phyloP scores from a whole-genome alignment of 2,888 invertebrate genomes.

The Ditula angustiorana region DNA sequence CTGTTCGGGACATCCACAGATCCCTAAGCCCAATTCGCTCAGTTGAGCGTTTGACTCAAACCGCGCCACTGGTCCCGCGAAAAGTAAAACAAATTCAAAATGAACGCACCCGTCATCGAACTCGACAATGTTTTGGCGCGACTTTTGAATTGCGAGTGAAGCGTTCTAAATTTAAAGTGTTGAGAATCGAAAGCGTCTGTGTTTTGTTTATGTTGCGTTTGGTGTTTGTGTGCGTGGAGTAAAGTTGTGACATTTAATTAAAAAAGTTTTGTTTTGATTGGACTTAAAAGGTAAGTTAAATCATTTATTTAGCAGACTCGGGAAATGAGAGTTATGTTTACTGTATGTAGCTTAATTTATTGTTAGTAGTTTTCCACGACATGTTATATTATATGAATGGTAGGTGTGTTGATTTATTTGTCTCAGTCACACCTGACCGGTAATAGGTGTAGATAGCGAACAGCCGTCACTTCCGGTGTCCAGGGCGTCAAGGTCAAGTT shows the following conservation, averaged over 20 bases:
- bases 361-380: slow-evolving; percentile 13
- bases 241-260: slow-evolving; percentile 36
- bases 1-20: slow-evolving; percentile 19
- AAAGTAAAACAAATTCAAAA: slow-evolving; percentile 13
- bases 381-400: slow-evolving; percentile 6
- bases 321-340: no score
- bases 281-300: slow-evolving; percentile 30
- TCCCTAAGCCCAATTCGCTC: slow-evolving; percentile 31
- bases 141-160: slow-evolving; percentile 24
- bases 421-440: not conserved
- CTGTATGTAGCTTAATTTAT: not conserved
- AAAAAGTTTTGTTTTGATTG: slow-evolving; percentile 19
- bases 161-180: slow-evolving; percentile 30
- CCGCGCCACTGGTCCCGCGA: slow-evolving; percentile 23
- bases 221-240: slow-evolving; percentile 21
- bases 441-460: slow-evolving; percentile 14
- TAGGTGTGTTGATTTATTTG: slow-evolving; percentile 24
- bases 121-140: slow-evolving; percentile 35
- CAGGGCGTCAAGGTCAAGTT: slow-evolving; percentile 36
- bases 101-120: slow-evolving; percentile 21
- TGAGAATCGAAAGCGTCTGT: slow-evolving; percentile 15
- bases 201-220: slow-evolving; percentile 31
- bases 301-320: no score
- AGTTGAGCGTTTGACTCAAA: slow-evolving; percentile 38
- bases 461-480: slow-evolving; percentile 28